Percentiles rank a stretch among this genome's conserved stretches.
Evolutionary conservation across 2,888 invertebrate species (phyloP).

Genomic region (Pecten maximus): DNA sequence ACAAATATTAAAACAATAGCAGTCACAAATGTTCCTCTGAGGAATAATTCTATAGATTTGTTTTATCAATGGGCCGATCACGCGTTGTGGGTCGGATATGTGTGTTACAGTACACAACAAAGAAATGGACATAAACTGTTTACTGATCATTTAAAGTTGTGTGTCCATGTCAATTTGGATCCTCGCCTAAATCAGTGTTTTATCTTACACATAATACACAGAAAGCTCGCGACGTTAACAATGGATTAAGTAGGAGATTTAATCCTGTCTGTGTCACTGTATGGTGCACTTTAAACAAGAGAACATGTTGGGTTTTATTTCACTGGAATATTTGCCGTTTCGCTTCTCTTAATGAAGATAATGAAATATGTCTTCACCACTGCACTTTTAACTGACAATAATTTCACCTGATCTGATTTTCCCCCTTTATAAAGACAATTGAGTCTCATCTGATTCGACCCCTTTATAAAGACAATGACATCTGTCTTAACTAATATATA

Average conservation of each 20-base stretch:
- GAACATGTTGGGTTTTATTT: neutral
- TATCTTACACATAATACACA: neutral
- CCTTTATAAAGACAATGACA: too few relatives aligned
- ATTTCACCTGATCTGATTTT: too few relatives aligned
- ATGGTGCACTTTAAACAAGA: neutral
- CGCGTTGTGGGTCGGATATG: neutral
- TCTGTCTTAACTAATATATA: too few relatives aligned
- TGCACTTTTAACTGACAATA: too few relatives aligned
- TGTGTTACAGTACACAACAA: neutral
- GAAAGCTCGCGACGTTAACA: neutral
- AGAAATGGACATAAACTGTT: neutral
- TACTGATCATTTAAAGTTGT: neutral
- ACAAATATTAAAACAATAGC: conserved; percentile 16
- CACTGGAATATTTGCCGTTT: neutral
- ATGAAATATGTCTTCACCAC: too few relatives aligned
- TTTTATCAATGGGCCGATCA: neutral
- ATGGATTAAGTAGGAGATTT: neutral
- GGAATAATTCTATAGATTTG: neutral
- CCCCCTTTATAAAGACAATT: too few relatives aligned
- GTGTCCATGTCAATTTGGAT: neutral
- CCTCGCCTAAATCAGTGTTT: neutral
- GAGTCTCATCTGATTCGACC: too few relatives aligned
- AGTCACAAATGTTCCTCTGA: neutral
- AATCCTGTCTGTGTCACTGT: neutral
- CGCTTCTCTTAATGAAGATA: neutral